These are phyloP conservation scores for Toxostoma redivivum DNA, from an alignment of 2,113 vertebrate species.

Conservation along the genomic window DNA sequence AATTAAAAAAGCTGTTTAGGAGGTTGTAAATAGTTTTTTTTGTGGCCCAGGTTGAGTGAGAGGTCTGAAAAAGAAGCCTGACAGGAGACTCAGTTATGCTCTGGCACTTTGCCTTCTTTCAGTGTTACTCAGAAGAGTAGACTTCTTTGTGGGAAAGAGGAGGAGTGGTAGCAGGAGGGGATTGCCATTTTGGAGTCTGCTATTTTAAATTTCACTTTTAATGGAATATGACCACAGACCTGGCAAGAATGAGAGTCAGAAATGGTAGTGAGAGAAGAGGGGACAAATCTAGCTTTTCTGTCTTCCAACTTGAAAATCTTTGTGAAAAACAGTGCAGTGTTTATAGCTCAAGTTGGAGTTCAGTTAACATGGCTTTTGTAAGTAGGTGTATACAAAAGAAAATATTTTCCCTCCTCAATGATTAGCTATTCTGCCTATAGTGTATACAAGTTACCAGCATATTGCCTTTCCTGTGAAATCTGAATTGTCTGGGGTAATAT, in stretches of 20 bases:
- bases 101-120: slow-evolving; percentile 28
- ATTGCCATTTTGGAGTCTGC: background rate
- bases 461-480: background rate
- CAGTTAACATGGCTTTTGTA: background rate
- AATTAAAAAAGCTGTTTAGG: background rate
- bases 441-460: background rate
- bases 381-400: background rate
- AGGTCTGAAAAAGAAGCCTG: background rate
- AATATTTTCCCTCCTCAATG: background rate
- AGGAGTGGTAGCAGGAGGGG: background rate
- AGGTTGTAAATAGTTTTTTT: background rate
- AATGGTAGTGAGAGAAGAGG: background rate
- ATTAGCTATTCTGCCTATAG: background rate
- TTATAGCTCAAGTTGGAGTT: background rate
- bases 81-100: background rate
- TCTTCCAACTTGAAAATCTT: background rate
- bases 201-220: slow-evolving; percentile 16
- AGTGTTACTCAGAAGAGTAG: slow-evolving; percentile 18
- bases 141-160: slow-evolving; percentile 14
- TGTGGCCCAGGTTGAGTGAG: background rate
- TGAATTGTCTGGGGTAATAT: background rate
- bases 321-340: background rate
- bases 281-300: background rate
- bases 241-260: background rate
- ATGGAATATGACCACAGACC: background rate